A percentile compares a stretch with the other conserved stretches of the same genome.
phyloP scores from a whole-genome alignment of 2,888 invertebrate species.

The Drosophila pegasa region DNA sequence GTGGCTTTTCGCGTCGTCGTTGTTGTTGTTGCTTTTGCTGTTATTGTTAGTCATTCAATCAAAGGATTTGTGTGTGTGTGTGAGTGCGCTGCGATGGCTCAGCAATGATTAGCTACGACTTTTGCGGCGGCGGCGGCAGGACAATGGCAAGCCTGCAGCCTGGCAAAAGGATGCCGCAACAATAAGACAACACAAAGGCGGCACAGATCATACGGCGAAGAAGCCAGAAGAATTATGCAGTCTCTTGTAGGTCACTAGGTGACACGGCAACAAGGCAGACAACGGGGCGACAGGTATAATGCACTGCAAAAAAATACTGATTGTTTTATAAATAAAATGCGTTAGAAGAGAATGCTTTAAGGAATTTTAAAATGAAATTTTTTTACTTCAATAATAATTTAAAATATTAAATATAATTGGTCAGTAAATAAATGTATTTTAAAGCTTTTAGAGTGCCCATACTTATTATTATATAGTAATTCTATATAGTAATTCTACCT shows the following conservation, averaged over 20 bases:
- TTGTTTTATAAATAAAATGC: not conserved
- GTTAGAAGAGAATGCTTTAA: not conserved
- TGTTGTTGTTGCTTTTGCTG: slow-evolving; percentile 17
- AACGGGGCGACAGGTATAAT: slow-evolving; percentile 78
- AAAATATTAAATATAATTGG: no score
- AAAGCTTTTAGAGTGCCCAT: no score
- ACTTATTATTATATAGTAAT: not conserved
- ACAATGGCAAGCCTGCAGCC: slow-evolving; percentile 49
- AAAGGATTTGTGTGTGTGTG: slow-evolving; percentile 38
- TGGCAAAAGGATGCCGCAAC: slow-evolving; percentile 66
- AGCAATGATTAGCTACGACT: slow-evolving; percentile 51
- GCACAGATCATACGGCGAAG: slow-evolving; percentile 53
- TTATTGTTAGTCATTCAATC: slow-evolving; percentile 55
- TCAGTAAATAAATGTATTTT: no score
- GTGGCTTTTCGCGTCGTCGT: slow-evolving; percentile 18
- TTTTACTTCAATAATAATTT: not conserved
- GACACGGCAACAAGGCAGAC: slow-evolving; percentile 57
- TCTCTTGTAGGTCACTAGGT: slow-evolving; percentile 67
- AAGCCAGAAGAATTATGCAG: slow-evolving; percentile 32
- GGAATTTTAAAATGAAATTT: not conserved
- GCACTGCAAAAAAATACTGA: slow-evolving; percentile 29
- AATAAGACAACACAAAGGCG: slow-evolving; percentile 59
- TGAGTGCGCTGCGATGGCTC: slow-evolving; percentile 28
- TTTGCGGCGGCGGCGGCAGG: slow-evolving; percentile 58
- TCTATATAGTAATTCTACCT: no score